Conservation (phyloP, 2,113 vertebrate species). For the Phrynosoma platyrhinos region DNA sequence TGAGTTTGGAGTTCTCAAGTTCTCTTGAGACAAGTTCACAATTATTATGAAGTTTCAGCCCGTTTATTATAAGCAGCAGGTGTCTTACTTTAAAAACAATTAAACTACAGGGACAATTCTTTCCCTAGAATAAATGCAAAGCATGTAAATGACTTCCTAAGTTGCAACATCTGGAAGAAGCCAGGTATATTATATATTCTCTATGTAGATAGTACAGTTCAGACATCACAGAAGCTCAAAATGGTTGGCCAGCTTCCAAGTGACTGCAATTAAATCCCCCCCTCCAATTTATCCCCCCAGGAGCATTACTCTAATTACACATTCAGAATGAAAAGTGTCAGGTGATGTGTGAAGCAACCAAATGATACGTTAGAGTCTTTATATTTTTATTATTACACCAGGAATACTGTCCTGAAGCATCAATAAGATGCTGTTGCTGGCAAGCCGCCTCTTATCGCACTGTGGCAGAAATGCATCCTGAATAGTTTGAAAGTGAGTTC, state of each 20-base stretch:
- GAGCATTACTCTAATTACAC: conserved; percentile 20
- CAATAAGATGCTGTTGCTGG: conserved; percentile 41
- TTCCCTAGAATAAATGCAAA: neutral
- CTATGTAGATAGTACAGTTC: neutral
- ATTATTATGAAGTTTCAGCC: neutral
- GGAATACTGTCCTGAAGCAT: neutral
- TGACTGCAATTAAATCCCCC: neutral
- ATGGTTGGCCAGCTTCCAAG: conserved; percentile 29
- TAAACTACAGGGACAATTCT: neutral
- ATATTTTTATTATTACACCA: neutral
- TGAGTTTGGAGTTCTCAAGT: neutral
- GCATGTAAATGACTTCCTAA: neutral
- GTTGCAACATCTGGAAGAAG: conserved; percentile 31
- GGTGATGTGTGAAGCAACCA: conserved; percentile 20
- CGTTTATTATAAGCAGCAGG: neutral
- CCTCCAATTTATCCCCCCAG: neutral
- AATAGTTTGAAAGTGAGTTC: conserved; percentile 30
- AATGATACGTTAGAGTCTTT: neutral
- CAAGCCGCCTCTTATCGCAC: conserved; percentile 9
- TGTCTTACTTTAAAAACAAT: neutral
- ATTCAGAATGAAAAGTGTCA: neutral
- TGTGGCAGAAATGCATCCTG: conserved; percentile 28
- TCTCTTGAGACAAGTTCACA: neutral
- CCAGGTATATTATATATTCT: neutral
- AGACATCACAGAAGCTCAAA: conserved; percentile 2